Conservation (phyloP, 2,888 invertebrate genomes). For the Drosophila fungiperda region DNA sequence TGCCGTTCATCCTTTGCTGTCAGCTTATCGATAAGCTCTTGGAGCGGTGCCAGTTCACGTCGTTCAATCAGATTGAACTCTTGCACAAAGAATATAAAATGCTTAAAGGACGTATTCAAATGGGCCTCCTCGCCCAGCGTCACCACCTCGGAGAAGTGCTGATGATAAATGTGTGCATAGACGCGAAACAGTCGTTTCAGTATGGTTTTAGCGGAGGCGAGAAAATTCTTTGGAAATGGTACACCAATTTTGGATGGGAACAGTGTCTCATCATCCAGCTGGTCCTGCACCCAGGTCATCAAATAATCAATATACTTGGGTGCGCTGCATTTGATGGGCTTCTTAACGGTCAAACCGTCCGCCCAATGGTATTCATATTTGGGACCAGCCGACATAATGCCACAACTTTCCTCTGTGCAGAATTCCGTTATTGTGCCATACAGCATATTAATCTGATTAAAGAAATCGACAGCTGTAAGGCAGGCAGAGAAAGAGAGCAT, state of each 20-base stretch:
- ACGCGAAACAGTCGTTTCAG: conserved; percentile 98
- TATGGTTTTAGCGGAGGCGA: conserved; percentile 98
- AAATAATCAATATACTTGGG: conserved; percentile 99
- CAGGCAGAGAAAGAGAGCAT: not conserved
- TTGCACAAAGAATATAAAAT: conserved; percentile 97
- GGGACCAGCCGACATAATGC: conserved; percentile 99
- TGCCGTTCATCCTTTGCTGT: conserved; percentile 95
- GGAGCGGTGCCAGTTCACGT: conserved; percentile 97
- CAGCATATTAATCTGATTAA: conserved; percentile 99
- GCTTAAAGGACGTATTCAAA: conserved; percentile 99
- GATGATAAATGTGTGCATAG: conserved; percentile 99
- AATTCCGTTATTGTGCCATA: conserved; percentile 99
- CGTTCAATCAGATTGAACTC: conserved; percentile 99
- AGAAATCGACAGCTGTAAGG: conserved; percentile 97
- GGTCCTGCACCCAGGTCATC: conserved; percentile 99
- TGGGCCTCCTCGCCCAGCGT: conserved; percentile 99
- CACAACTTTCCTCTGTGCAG: conserved; percentile 98
- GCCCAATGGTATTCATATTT: conserved; percentile 99
- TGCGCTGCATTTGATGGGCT: conserved; percentile 99
- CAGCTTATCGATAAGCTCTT: conserved; percentile 98
- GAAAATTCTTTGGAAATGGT: conserved; percentile 99
- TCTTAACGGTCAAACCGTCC: conserved; percentile 98
- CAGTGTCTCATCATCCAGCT: conserved; percentile 98
- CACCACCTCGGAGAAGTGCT: conserved; percentile 99
- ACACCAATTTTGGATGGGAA: conserved; percentile 99